Base-by-base conservation (phyloP, 2,888 invertebrate species). In the Cerastis rubricosa region DNA sequence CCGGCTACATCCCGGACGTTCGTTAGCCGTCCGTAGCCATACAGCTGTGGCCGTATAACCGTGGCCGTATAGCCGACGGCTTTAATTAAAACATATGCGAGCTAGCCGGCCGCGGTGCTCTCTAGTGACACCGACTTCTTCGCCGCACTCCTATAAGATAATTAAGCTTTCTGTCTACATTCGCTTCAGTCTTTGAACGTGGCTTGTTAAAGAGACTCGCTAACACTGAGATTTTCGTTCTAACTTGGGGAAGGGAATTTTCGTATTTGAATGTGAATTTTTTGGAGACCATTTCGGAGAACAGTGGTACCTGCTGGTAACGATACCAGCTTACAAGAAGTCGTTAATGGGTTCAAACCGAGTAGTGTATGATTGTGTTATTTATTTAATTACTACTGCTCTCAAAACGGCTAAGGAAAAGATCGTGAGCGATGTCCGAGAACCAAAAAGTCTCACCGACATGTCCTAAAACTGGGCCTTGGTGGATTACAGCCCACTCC, bases 71-170 rank as follows among this genome's bases (percentile, higher is more conserved):
- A 73, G 59, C 47, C 85, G 68, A 49, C 86, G 71, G 78, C 81
- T 85, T 85, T 87, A 88, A 88, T 87, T 87, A 87, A 88, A 88
- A 88, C 85, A 88, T 87, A 87, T 81, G 80, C 80, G 64, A 65
- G 73, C 78, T 59, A 49, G 80, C 77, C 54, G 57, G 40, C 35
- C 35, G 35, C 19, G 25, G 59, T 19, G 83, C 40, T 67, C 85
- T 77, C 78, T 6, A 69, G 71, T 73, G 63, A 57, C 80, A 51
- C 57, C 35, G 22, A 47, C 68, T 84, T 85, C 85, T 86, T 84
- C 84, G 81, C 45, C 64, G 43, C 25, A 43, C 43, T 66, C 84
- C 54, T 64, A 84, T 80, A 71, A 76, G 75, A 84, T 85, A 85
- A 86, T 86, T 86, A 85, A 78, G 69, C 70, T 75, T 54, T 74